These are phyloP conservation scores for Xiphorhynchus elegans DNA, from an alignment of 2,113 vertebrate genomes.

Conservation along the genomic window DNA sequence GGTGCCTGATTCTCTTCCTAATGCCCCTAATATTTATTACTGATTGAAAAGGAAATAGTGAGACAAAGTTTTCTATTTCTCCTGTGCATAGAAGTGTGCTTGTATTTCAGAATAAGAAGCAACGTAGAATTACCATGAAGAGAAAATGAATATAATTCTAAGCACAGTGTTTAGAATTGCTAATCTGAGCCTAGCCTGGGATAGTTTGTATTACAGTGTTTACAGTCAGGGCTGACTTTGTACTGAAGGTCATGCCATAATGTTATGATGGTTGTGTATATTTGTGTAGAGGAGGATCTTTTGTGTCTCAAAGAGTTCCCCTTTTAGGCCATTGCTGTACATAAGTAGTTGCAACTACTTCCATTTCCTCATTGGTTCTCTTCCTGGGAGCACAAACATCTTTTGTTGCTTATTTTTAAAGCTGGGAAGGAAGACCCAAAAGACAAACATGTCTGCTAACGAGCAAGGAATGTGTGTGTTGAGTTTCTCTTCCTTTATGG, in stretches of 20 bases:
- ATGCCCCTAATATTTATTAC: not conserved
- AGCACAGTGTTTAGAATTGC: not conserved
- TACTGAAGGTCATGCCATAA: not conserved
- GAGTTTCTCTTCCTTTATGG: not conserved
- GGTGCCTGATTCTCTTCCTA: not conserved
- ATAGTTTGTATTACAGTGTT: not conserved
- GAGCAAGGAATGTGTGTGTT: not conserved
- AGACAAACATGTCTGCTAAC: not conserved
- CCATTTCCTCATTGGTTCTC: not conserved
- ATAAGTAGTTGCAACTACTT: not conserved
- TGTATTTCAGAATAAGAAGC: not conserved
- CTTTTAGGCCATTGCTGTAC: not conserved
- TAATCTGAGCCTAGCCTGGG: not conserved
- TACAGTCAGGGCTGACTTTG: not conserved
- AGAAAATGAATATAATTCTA: not conserved
- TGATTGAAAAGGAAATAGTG: not conserved
- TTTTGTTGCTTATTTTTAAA: not conserved
- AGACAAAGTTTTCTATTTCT: not conserved
- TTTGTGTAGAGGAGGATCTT: not conserved
- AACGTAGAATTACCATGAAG: not conserved
- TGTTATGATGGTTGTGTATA: not conserved
- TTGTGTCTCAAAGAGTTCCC: not conserved
- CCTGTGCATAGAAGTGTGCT: not conserved
- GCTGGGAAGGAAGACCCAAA: not conserved
- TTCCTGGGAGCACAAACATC: not conserved